Evolutionary conservation across 1,140 invertebrate species (phyloP), one percentile per base, ranked within the genome.

Genomic region (Heliconius himera): DNA sequence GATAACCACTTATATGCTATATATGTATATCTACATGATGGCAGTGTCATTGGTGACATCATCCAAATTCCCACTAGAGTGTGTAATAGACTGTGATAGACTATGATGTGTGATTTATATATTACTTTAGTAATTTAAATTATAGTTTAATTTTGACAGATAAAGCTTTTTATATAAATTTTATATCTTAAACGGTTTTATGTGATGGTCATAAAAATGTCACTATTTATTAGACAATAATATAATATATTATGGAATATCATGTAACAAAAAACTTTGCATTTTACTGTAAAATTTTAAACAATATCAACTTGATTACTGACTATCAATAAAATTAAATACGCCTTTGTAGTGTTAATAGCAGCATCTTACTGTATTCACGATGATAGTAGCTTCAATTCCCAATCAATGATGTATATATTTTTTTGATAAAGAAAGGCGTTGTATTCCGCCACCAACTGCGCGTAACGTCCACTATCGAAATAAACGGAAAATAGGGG

Each of bases 21-120:
- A 70, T 46, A 71, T 56, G 3, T 54, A 54, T 54, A 18, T 20
- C 49, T 20, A 22, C 71, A 26, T 71, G 75, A 77, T 36, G 46
- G 66, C 75, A 54, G 38, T 77, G 75, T 77, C 75, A 77, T 20
- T 60, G 41, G 75, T 77, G 75, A 77, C 75, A 77, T 77, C 75
- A 77, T 77, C 33, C 75, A 41, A 71, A 77, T 77, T 77, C 75
- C 75, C 66, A 70, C 54, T 71, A 51, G 66, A 41, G 9, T 51
- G 6, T 41, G 75, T 77, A 77, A 77, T 77, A 72, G 70, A 72
- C 70, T 72, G 29, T 71, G 29, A 33, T 38, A 36, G 29, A 71
- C 33, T 16, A 38, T 72, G 18, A 38, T n/a, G 8, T 72, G 8
- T 72, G 29, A 72, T 72, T 38, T 72, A 26, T 38, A 20, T 56